Percentiles rank a stretch among this genome's conserved stretches.
phyloP scores from a whole-genome alignment of 2,797 vertebrate genomes.

The Chaunax sp. region DNA sequence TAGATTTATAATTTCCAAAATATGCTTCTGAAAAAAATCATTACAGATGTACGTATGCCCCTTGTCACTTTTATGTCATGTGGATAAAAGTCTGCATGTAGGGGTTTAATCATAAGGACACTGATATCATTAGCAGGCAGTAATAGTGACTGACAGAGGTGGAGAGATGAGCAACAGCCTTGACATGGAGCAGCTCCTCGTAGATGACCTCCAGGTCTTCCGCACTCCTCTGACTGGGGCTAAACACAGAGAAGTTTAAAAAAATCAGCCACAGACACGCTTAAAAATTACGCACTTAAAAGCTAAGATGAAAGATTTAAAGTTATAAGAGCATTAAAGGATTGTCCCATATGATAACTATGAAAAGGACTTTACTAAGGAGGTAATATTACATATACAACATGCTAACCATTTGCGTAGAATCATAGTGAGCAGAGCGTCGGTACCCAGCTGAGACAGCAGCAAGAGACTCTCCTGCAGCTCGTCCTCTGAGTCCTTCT shows the following conservation, averaged over 20 bases:
- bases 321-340: too few relatives aligned
- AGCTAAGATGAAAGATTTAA: neutral
- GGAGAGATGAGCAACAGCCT: slow-evolving; percentile 95
- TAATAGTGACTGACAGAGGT: slow-evolving; percentile 85
- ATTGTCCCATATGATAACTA: neutral
- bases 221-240: slow-evolving; percentile 90
- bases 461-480: slow-evolving; percentile 89
- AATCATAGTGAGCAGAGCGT: slow-evolving; percentile 93
- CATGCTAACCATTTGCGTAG: slow-evolving; percentile 91
- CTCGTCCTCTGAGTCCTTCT: slow-evolving; percentile 89
- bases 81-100: neutral
- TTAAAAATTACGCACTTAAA: neutral
- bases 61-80: too few relatives aligned
- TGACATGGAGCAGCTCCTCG: slow-evolving; percentile 95
- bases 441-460: slow-evolving; percentile 91
- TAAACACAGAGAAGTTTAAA: slow-evolving; percentile 47
- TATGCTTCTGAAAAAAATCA: too few relatives aligned
- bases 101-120: neutral
- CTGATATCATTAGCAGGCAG: neutral
- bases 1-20: too few relatives aligned
- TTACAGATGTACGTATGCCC: too few relatives aligned
- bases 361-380: neutral
- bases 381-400: too few relatives aligned
- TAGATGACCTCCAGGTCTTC: slow-evolving; percentile 97
- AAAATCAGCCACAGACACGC: neutral